Evolutionary conservation across 2,888 invertebrate species (phyloP), one percentile per base, ranked within the genome.

Genomic region (Scaptodrosophila latifasciaeformis): DNA sequence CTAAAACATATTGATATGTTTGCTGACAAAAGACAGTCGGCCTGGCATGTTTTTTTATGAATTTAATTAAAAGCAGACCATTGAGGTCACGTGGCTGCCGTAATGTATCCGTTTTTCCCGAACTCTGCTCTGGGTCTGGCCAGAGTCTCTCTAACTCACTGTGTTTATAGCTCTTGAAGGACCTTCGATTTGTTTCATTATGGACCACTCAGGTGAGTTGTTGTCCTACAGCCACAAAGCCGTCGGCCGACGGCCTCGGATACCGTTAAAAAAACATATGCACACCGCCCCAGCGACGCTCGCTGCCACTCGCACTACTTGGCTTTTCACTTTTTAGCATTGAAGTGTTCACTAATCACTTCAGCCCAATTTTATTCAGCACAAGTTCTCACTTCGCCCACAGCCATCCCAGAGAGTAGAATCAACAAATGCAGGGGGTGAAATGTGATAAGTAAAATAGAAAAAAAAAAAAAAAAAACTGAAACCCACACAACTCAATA

Each of bases 81-180:
- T 72, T 62, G 59, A 68, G 79, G 76, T 60, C 86, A 86, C 86
- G 86, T 86, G 86, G 68, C 77, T 66, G 66, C 62, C 75, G 85
- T 84, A 86, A 86, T 85, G 86, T 86, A 86, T 86, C 86, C 86
- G 79, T 77, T 84, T 81, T 82, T 62, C 54, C 59, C 64, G 69
- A 65, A 70, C 53, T 61, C 60, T 34, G 12, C n/a, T 19, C 19
- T 39, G n/a, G 12, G 6, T n/a, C n/a, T n/a, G n/a, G n/a, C n/a
- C n/a, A n/a, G n/a, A n/a, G n/a, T n/a, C n/a, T n/a, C n/a, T n/a
- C n/a, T n/a, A n/a, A n/a, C n/a, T n/a, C n/a, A n/a, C 62, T 62
- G 49, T 29, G 53, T 49, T 45, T 49, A 59, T 34, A 50, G 43
- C 50, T 62, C 60, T 52, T 49, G 51, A 48, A 61, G 62, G 35